A percentile compares a stretch with the other conserved stretches of the same genome.
phyloP scores from a whole-genome alignment of 2,888 invertebrate species.

The Ferdinandea cuprea region DNA sequence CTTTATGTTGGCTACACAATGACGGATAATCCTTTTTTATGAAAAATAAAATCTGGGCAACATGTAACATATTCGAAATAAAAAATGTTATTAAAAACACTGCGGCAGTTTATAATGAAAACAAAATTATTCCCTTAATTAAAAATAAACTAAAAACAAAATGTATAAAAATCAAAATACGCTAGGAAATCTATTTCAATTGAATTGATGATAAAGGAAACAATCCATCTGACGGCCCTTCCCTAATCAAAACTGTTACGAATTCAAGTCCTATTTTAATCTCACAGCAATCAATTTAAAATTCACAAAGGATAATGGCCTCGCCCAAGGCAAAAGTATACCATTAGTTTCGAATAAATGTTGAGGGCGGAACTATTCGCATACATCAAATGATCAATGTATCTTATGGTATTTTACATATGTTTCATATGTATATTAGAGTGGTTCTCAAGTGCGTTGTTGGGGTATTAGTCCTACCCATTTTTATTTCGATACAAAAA shows the following conservation, averaged over 20 bases:
- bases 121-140: too few relatives aligned
- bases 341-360: slow-evolving; percentile 1
- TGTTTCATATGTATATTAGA: too few relatives aligned
- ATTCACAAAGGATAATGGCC: slow-evolving; percentile 9
- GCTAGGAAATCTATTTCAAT: background rate
- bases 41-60: too few relatives aligned
- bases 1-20: too few relatives aligned
- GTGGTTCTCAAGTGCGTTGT: too few relatives aligned
- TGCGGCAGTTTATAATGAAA: too few relatives aligned
- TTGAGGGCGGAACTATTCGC: background rate
- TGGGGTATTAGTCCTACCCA: too few relatives aligned
- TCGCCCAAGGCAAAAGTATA: slow-evolving; percentile 9
- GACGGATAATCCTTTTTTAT: too few relatives aligned
- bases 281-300: background rate
- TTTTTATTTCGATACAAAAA: too few relatives aligned
- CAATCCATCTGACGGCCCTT: background rate
- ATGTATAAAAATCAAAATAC: background rate
- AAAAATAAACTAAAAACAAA: background rate
- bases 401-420: too few relatives aligned
- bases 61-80: too few relatives aligned
- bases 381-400: background rate
- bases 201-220: background rate
- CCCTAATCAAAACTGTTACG: background rate
- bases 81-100: too few relatives aligned
- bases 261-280: background rate